These are phyloP conservation scores for Garrulus glandarius DNA, from an alignment of 2,797 vertebrate genomes.

Conservation along the genomic window DNA sequence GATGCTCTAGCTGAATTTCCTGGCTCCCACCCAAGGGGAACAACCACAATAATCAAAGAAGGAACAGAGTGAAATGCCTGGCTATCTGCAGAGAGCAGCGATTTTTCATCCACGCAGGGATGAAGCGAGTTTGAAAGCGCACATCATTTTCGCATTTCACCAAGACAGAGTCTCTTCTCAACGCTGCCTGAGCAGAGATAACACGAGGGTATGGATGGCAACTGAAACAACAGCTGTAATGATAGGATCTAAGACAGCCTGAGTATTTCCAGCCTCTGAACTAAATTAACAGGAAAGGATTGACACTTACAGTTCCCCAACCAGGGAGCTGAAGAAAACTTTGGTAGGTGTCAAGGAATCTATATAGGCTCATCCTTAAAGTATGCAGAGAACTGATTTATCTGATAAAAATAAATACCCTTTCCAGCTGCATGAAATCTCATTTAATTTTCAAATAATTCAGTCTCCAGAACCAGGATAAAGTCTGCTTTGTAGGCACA, in stretches of 20 bases:
- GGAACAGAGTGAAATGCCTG: background rate
- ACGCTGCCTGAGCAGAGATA: background rate
- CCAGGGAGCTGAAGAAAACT: background rate
- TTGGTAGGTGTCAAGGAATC: conserved; percentile 5
- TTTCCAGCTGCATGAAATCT: background rate
- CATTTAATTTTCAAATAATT: conserved; percentile 13
- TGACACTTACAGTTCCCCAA: background rate
- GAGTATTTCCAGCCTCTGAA: background rate
- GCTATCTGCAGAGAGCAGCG: background rate
- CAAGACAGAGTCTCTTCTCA: background rate
- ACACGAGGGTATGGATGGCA: background rate
- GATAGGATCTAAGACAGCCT: conserved; percentile 5
- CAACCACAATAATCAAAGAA: conserved; percentile 2
- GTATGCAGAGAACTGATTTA: background rate
- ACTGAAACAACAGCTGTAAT: conserved; percentile 45
- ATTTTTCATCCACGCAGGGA: background rate
- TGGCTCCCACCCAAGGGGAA: conserved; percentile 1
- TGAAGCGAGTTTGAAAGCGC: background rate
- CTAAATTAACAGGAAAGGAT: conserved; percentile 39
- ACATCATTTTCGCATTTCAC: conserved; percentile 10
- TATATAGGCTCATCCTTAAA: background rate
- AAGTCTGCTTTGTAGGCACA: background rate
- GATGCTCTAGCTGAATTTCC: background rate
- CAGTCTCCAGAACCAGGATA: background rate
- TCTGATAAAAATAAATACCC: background rate